These are phyloP conservation scores for Diarsia rubi DNA, from an alignment of 2,888 invertebrate genomes.

Conservation along the genomic window DNA sequence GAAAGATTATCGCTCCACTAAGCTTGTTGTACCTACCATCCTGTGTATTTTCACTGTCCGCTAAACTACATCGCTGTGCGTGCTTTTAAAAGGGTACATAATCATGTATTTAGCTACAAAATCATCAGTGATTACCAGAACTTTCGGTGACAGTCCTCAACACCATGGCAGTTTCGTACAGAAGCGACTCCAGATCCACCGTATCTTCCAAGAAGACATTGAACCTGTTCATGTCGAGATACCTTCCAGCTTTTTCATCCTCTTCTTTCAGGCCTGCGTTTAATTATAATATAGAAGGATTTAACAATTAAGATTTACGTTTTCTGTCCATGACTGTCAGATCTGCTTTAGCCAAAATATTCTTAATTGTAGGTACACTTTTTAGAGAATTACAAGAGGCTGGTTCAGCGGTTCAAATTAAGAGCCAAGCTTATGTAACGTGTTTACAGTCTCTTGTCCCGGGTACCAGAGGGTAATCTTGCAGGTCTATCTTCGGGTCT, in stretches of 20 bases:
- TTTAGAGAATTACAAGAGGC: background rate
- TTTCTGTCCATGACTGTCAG: background rate
- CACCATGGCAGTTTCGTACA: conserved; percentile 91
- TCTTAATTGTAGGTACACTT: background rate
- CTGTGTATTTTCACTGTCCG: background rate
- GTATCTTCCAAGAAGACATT: conserved; percentile 90
- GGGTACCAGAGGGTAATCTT: background rate
- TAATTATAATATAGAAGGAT: background rate
- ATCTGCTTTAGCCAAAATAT: background rate
- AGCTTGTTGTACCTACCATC: background rate
- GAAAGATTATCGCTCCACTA: background rate
- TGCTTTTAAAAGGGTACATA: background rate
- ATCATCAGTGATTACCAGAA: conserved; percentile 80
- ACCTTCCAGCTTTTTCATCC: conserved; percentile 78
- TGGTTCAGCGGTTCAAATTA: background rate
- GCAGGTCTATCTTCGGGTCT: background rate
- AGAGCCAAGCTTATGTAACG: background rate
- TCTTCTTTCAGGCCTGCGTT: conserved; percentile 74
- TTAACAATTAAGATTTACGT: background rate
- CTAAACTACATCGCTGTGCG: too few relatives aligned
- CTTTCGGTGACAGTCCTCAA: conserved; percentile 90
- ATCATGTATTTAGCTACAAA: background rate
- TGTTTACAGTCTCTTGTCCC: background rate
- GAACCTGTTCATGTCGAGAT: conserved; percentile 86
- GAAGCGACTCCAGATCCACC: conserved; percentile 89